Base-by-base conservation (phyloP, 2,113 vertebrate species). In the Ancistrus triradiatus region DNA sequence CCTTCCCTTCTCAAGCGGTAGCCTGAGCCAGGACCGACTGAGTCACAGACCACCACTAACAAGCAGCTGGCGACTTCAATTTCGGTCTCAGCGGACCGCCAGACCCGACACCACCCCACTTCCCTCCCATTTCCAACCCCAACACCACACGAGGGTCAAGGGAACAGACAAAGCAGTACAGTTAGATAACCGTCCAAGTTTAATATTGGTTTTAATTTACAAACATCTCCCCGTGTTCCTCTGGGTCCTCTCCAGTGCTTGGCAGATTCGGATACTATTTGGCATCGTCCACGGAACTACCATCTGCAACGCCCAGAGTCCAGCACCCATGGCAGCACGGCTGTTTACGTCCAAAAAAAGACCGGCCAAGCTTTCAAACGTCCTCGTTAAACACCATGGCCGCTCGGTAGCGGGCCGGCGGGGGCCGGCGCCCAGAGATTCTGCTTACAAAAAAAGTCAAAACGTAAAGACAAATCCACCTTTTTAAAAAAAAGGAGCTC, bases 131-230 rank as follows among this genome's bases (percentile, higher is more conserved):
- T 8, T 21, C 43, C 42, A 42, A 13, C 66, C 70, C 67, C 35
- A 59, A 78, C 76, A 78, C 68, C 73, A 80, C 63, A 80, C 33
- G 64, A 68, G 66, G 10, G 70, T 56, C 70, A 68, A 74, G 67
- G 70, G 76, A 81, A 85, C 78, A 79, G 79, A 86, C 70, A 78
- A 80, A 61, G n/a, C 72, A 81, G 72, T 62, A 73, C 59, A 68
- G 68, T 70, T 68, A 68, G 70, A 61, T 48, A 64, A 74, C 46
- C 47, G 52, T 72, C 66, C 22, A 55, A 43, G 59, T 69, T 72
- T 67, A 77, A 74, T 60, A 62, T 64, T 46, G 44, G 40, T 56
- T 47, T 56, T 59, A 72, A 61, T 63, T 74, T 69, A 69, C 69
- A 73, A 72, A 63, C 17, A 47, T 46, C 63, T 67, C 28, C 49